Evolutionary conservation across 1,140 invertebrate species (phyloP).

Genomic region (Solenopsis fugax): DNA sequence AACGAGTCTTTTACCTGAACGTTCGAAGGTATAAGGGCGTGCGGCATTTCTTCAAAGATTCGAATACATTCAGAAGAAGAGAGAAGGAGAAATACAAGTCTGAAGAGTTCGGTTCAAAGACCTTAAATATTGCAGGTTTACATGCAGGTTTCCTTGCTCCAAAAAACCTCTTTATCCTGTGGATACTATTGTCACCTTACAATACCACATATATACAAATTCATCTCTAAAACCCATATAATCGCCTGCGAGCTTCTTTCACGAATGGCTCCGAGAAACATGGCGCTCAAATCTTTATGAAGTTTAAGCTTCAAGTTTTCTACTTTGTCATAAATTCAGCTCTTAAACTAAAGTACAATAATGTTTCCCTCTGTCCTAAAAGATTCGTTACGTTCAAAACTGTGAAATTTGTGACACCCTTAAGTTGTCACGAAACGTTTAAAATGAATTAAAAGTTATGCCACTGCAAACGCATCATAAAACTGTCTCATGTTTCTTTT

Average conservation of each 20-base stretch:
- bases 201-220: slow-evolving; percentile 37
- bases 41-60: slow-evolving; percentile 27
- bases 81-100: not conserved
- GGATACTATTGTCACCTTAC: not conserved
- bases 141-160: not conserved
- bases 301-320: not conserved
- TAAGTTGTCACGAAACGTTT: slow-evolving; percentile 5
- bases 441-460: not conserved
- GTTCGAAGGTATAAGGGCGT: slow-evolving; percentile 9
- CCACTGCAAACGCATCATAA: not conserved
- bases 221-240: not conserved
- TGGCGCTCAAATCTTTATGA: not conserved
- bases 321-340: not conserved
- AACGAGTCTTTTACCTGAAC: slow-evolving; percentile 24
- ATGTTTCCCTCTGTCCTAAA: not conserved
- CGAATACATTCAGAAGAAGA: not conserved
- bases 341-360: slow-evolving; percentile 17
- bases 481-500: not conserved
- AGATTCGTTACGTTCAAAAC: not conserved
- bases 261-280: not conserved
- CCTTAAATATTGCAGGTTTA: not conserved
- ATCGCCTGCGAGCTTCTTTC: slow-evolving; percentile 21
- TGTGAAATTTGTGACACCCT: not conserved
- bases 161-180: not conserved
- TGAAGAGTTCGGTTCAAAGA: not conserved